These are phyloP conservation scores for Hyperoplus lanceolatus DNA, from an alignment of 2,797 vertebrate species.

Conservation along the genomic window DNA sequence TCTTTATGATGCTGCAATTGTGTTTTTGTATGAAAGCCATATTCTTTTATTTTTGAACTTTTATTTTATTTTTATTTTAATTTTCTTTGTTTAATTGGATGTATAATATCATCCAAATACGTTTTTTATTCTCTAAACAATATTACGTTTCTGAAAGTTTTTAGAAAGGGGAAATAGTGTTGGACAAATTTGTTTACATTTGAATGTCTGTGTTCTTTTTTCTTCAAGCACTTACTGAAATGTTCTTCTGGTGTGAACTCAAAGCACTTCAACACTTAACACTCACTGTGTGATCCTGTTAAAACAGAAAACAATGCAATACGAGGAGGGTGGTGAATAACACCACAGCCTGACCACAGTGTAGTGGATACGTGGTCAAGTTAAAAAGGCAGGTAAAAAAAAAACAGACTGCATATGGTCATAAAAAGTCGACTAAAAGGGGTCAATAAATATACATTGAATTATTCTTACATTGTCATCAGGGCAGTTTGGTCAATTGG, in stretches of 20 bases:
- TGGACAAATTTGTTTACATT: slow-evolving; percentile 69
- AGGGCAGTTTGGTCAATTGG: slow-evolving; percentile 33
- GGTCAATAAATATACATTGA: slow-evolving; percentile 71
- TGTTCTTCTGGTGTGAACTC: slow-evolving; percentile 77
- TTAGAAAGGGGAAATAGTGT: slow-evolving; percentile 54
- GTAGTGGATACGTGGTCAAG: slow-evolving; percentile 48
- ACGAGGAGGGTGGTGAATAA: slow-evolving; percentile 45
- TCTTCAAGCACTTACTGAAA: slow-evolving; percentile 85
- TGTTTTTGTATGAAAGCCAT: slow-evolving; percentile 84
- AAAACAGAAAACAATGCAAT: slow-evolving; percentile 74
- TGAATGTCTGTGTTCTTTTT: slow-evolving; percentile 51
- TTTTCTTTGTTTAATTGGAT: slow-evolving; percentile 60
- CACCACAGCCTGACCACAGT: slow-evolving; percentile 51
- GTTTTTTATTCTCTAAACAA: slow-evolving; percentile 44
- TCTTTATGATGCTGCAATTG: slow-evolving; percentile 66
- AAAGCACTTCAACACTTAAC: slow-evolving; percentile 83
- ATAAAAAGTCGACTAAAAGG: slow-evolving; percentile 67
- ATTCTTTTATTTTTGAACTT: slow-evolving; percentile 59
- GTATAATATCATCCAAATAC: slow-evolving; percentile 50
- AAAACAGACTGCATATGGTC: slow-evolving; percentile 64
- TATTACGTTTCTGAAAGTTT: slow-evolving; percentile 57
- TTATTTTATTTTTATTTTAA: slow-evolving; percentile 40
- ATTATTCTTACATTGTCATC: slow-evolving; percentile 40
- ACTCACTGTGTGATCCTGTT: slow-evolving; percentile 70
- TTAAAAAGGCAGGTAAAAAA: slow-evolving; percentile 42